phyloP scores from a whole-genome alignment of 2,113 vertebrate genomes.

The Leiothrix lutea region DNA sequence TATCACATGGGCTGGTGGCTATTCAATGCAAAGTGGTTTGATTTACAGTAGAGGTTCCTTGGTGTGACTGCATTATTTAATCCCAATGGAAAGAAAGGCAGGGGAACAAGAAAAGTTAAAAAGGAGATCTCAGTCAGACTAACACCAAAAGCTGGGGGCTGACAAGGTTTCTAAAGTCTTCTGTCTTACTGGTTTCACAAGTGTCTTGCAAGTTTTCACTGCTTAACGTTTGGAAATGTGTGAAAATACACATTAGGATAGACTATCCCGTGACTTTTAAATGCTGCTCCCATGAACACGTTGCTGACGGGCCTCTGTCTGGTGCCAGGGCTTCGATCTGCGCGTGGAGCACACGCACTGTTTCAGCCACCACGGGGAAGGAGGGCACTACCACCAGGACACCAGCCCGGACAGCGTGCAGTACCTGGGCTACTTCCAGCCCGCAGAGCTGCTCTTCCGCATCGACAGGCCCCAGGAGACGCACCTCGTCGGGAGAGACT shows the following conservation, averaged over 20 bases:
- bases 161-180: neutral
- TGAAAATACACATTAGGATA: fast-evolving
- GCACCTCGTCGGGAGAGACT: conserved; percentile 83
- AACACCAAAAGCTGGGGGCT: neutral
- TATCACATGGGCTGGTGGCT: neutral
- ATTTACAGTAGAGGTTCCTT: neutral
- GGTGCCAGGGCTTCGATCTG: conserved; percentile 87
- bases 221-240: neutral
- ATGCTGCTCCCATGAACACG: fast-evolving
- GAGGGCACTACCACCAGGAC: conserved; percentile 94
- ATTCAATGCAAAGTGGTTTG: neutral
- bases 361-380: conserved; percentile 93
- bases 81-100: neutral
- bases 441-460: conserved; percentile 89
- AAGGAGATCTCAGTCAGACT: neutral
- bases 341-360: conserved; percentile 93
- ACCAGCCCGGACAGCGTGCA: conserved; percentile 89
- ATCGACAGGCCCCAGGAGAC: conserved; percentile 87
- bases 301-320: neutral
- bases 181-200: neutral
- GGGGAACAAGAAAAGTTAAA: neutral
- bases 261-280: fast-evolving
- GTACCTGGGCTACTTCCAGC: conserved; percentile 89
- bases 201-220: neutral
- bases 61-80: neutral